Percentiles rank a stretch among this genome's conserved stretches.
Evolutionary conservation across 1,140 invertebrate genomes (phyloP).

Genomic region (Zelostemma sp.): DNA sequence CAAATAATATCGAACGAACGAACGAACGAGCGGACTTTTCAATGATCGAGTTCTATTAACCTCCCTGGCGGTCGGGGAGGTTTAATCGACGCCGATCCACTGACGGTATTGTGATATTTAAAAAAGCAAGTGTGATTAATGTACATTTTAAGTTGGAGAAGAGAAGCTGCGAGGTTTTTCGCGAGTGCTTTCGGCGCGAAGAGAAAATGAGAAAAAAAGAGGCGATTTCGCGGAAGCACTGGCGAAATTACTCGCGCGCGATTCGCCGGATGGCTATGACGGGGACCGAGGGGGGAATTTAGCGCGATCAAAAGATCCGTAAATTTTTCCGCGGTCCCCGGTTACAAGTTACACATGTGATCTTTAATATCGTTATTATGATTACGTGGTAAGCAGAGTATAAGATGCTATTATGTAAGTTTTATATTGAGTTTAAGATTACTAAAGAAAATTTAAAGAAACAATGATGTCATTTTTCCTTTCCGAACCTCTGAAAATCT

Average conservation of each 20-base stretch:
- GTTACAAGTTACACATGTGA: conserved; percentile 55
- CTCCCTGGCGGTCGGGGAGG: conserved; percentile 8
- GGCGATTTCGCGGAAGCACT: conserved; percentile 39
- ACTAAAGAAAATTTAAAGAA: conserved; percentile 45
- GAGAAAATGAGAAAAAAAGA: too few relatives aligned
- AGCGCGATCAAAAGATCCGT: not conserved
- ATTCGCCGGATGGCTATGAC: conserved; percentile 56
- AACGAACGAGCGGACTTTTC: conserved; percentile 42
- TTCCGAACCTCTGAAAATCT: conserved; percentile 2
- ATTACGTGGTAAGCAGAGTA: conserved; percentile 57
- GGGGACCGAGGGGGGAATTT: conserved; percentile 27
- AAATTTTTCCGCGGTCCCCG: conserved; percentile 31
- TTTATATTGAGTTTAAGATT: conserved; percentile 59
- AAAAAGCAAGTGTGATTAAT: conserved; percentile 57
- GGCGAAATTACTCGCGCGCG: conserved; percentile 46
- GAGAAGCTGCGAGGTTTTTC: not conserved
- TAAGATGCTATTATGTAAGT: conserved; percentile 60
- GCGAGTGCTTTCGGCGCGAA: conserved; percentile 2
- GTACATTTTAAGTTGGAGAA: conserved; percentile 48
- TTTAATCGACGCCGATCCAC: conserved; percentile 44
- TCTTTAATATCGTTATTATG: conserved; percentile 59
- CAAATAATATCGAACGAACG: conserved; percentile 40
- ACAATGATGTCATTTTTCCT: conserved; percentile 15
- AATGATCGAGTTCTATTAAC: conserved; percentile 17
- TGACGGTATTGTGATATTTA: conserved; percentile 59